Conservation (phyloP, 2,797 vertebrate species). For the Sus cebifrons region DNA sequence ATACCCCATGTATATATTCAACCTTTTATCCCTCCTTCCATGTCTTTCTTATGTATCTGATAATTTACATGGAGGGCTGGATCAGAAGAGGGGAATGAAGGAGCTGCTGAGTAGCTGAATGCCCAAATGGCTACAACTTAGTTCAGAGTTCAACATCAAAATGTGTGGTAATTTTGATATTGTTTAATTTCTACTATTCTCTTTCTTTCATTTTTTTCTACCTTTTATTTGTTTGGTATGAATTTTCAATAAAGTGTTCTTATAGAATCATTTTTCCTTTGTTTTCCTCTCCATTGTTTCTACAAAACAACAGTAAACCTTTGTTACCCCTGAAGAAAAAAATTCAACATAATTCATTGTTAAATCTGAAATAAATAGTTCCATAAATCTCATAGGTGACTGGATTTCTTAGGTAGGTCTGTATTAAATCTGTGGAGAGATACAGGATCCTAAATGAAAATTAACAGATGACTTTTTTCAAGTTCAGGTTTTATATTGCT, state of each 20-base stretch:
- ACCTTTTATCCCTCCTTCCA: background rate
- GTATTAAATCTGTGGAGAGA: background rate
- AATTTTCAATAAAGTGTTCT: background rate
- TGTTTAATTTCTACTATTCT: background rate
- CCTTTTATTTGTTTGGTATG: background rate
- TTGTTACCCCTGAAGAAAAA: background rate
- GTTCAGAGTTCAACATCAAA: background rate
- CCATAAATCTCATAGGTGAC: background rate
- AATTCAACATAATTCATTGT: background rate
- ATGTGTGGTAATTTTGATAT: background rate
- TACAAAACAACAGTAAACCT: background rate
- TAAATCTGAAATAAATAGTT: slow-evolving; percentile 22
- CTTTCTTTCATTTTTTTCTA: background rate
- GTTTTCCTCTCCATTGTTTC: background rate
- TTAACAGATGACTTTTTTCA: background rate
- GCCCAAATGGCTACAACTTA: background rate
- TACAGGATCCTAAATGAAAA: background rate
- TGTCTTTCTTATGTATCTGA: slow-evolving; percentile 53
- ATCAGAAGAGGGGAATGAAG: background rate
- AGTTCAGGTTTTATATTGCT: background rate
- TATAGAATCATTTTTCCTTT: background rate
- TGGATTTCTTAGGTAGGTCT: background rate
- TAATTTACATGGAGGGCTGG: background rate
- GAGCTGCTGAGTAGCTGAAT: background rate
- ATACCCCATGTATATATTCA: background rate